These are phyloP conservation scores for Oxyruncus cristatus DNA, from an alignment of 2,113 vertebrate species.

Conservation along the genomic window DNA sequence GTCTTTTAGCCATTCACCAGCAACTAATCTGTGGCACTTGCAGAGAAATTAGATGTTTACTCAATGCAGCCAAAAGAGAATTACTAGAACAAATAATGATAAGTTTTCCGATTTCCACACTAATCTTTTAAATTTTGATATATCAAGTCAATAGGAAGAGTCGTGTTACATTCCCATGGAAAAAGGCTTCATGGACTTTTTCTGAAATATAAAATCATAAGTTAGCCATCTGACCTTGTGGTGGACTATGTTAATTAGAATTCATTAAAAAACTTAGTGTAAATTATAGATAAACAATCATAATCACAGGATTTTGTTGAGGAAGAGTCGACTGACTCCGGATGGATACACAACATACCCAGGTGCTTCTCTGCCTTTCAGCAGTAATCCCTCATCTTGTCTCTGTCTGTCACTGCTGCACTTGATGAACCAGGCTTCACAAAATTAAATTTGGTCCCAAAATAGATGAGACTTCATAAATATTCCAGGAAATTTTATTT, in stretches of 20 bases:
- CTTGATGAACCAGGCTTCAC: not conserved
- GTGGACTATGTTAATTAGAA: not conserved
- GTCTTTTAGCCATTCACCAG: not conserved
- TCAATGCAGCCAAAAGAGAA: not conserved
- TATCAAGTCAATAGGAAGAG: not conserved
- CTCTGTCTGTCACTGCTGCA: not conserved
- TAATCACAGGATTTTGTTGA: not conserved
- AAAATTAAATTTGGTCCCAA: not conserved
- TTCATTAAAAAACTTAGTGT: not conserved
- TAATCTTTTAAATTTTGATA: not conserved
- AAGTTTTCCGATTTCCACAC: constrained; percentile 12
- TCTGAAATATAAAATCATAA: not conserved
- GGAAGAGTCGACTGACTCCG: not conserved
- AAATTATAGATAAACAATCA: not conserved
- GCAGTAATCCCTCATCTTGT: not conserved
- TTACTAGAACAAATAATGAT: not conserved
- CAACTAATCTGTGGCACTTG: not conserved
- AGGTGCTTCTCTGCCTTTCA: not conserved
- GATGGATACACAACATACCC: not conserved
- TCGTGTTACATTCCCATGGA: not conserved
- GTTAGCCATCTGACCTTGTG: not conserved
- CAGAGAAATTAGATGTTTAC: not conserved
- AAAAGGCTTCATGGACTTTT: not conserved
- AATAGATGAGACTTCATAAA: not conserved
- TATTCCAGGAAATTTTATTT: not conserved